A percentile compares a stretch with the other conserved stretches of the same genome.
Conservation (phyloP, 1,140 invertebrate species). For the Macrobrachium nipponense region DNA sequence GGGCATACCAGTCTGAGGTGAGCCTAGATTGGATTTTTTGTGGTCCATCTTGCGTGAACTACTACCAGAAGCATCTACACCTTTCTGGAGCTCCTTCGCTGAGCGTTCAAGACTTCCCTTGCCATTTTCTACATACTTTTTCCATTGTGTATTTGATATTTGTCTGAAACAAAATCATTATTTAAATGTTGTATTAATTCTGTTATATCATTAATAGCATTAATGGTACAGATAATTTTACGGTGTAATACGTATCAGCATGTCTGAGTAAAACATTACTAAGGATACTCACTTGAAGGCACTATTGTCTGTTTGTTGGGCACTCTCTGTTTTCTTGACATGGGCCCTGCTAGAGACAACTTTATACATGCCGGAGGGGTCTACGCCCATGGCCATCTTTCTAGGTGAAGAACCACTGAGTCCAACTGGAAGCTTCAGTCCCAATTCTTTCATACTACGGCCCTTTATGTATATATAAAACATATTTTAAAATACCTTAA, state of each 20-base stretch:
- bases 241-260: too few relatives aligned
- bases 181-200: not conserved
- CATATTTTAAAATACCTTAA: not conserved
- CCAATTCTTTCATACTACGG: slow-evolving; percentile 63
- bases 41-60: slow-evolving; percentile 56
- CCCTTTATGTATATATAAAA: slow-evolving; percentile 65
- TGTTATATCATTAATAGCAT: not conserved
- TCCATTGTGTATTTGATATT: slow-evolving; percentile 74
- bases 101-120: slow-evolving; percentile 57
- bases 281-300: slow-evolving; percentile 70
- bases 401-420: slow-evolving; percentile 55
- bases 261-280: not conserved
- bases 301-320: slow-evolving; percentile 74
- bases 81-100: slow-evolving; percentile 51
- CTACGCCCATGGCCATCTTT: slow-evolving; percentile 48
- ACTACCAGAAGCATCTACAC: slow-evolving; percentile 48
- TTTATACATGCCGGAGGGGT: slow-evolving; percentile 55
- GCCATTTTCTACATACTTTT: slow-evolving; percentile 73
- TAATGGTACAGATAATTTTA: not conserved
- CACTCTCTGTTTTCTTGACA: slow-evolving; percentile 72
- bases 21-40: slow-evolving; percentile 57
- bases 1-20: slow-evolving; percentile 50
- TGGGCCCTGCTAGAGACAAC: slow-evolving; percentile 59
- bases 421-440: slow-evolving; percentile 51
- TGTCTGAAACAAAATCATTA: slow-evolving; percentile 65